Conservation (phyloP, 2,888 invertebrate species). For the Crocallis elinguaria region DNA sequence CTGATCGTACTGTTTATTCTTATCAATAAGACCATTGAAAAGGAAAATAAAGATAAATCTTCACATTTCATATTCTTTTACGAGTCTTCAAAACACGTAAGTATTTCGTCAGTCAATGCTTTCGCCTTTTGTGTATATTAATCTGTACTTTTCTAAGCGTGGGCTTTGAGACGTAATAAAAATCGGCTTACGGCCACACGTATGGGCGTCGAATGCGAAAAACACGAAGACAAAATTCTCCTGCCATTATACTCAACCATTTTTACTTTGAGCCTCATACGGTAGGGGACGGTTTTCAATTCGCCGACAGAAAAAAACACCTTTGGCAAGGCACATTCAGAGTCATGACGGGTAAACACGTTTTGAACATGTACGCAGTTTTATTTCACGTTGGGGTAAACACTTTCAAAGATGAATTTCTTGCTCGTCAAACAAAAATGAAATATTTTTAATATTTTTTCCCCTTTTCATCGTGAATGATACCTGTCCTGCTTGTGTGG, state of each 20-base stretch:
- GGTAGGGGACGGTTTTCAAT: conserved; percentile 48
- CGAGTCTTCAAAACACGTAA: conserved; percentile 37
- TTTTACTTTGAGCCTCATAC: conserved; percentile 40
- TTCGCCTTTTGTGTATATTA: conserved; percentile 61
- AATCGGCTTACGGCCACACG: conserved; percentile 75
- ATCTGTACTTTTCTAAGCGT: conserved; percentile 68
- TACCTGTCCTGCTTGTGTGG: conserved; percentile 39
- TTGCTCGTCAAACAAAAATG: conserved; percentile 68
- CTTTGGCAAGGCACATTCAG: conserved; percentile 57
- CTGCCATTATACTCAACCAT: conserved; percentile 34
- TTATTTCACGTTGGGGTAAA: conserved; percentile 74
- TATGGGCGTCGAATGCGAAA: conserved; percentile 62
- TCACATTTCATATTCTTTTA: conserved; percentile 40
- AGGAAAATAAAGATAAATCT: conserved; percentile 15
- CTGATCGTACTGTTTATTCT: conserved; percentile 1
- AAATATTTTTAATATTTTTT: conserved; percentile 65
- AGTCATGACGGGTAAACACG: conserved; percentile 65
- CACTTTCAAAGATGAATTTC: conserved; percentile 75
- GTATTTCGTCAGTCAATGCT: conserved; percentile 55
- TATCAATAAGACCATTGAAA: conserved; percentile 8
- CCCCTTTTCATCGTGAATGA: conserved; percentile 47
- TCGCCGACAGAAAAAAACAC: conserved; percentile 52
- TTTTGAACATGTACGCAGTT: conserved; percentile 68
- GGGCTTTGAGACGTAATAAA: conserved; percentile 75
- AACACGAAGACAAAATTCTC: conserved; percentile 49